Evolutionary conservation across 2,797 vertebrate genomes (phyloP).

Genomic region (Euphonia xanthogaster): DNA sequence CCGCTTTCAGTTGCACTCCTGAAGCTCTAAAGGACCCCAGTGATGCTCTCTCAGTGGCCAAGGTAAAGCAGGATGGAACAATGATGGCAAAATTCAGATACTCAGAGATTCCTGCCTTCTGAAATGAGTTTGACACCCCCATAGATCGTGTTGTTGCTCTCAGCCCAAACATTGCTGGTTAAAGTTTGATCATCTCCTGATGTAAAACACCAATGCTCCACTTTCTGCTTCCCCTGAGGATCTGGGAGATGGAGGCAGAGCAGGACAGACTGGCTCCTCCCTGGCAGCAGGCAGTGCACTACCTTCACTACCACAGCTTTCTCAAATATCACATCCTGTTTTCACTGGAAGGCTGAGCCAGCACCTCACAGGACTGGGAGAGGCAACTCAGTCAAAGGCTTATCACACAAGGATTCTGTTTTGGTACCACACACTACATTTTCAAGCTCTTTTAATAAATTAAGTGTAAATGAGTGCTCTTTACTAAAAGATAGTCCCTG

Average conservation of each 20-base stretch:
- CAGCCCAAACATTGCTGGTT: background rate
- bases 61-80: background rate
- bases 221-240: background rate
- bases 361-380: background rate
- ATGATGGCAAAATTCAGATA: background rate
- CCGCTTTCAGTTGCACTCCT: background rate
- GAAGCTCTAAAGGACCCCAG: background rate
- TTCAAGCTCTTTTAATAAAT: background rate
- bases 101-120: background rate
- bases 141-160: fast-evolving
- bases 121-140: background rate
- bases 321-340: background rate
- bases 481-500: background rate
- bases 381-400: background rate
- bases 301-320: background rate
- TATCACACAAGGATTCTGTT: background rate
- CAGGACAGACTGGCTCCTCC: background rate
- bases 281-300: background rate
- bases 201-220: background rate
- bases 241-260: background rate
- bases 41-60: background rate
- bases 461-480: background rate
- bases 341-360: background rate
- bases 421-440: background rate
- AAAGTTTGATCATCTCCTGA: background rate